A percentile compares a stretch with the other conserved stretches of the same genome.
Conservation (phyloP, 92 coral and sea anemone genomes). For the Phenganax marumi region DNA sequence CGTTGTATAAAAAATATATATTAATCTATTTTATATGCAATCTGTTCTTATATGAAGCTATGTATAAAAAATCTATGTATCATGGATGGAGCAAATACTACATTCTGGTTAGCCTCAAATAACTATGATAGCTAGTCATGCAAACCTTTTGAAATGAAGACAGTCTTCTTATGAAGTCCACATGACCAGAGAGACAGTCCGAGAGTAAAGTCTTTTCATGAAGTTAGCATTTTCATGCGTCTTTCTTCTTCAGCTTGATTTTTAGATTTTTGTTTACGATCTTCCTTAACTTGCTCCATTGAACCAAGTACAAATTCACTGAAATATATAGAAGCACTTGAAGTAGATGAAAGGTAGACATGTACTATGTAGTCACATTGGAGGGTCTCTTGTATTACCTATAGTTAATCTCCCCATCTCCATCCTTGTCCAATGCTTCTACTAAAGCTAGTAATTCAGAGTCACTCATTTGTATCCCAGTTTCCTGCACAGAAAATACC, state of each 20-base stretch:
- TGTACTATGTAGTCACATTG: too few relatives aligned
- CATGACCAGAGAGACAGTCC: too few relatives aligned
- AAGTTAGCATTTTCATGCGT: slow-evolving; percentile 70
- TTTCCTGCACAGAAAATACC: slow-evolving; percentile 64
- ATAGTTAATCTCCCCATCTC: slow-evolving; percentile 93
- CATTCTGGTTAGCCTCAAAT: too few relatives aligned
- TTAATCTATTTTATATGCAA: too few relatives aligned
- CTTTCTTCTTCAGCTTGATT: slow-evolving; percentile 83
- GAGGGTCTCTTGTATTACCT: slow-evolving; percentile 68
- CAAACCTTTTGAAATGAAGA: too few relatives aligned
- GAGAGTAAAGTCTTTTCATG: slow-evolving; percentile 20
- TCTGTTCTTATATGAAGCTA: too few relatives aligned
- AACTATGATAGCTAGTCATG: too few relatives aligned
- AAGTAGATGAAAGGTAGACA: too few relatives aligned
- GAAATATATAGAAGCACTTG: slow-evolving; percentile 22
- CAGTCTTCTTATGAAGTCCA: too few relatives aligned
- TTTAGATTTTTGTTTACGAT: slow-evolving; percentile 85
- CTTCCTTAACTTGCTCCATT: slow-evolving; percentile 80
- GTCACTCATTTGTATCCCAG: slow-evolving; percentile 88
- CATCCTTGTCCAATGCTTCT: slow-evolving; percentile 79
- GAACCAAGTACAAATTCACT: slow-evolving; percentile 96
- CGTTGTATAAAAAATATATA: too few relatives aligned
- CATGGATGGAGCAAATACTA: too few relatives aligned
- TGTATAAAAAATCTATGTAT: too few relatives aligned
- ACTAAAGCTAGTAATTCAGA: slow-evolving; percentile 73